phyloP scores from a whole-genome alignment of 2,113 vertebrate genomes.

The Vicugna pacos region DNA sequence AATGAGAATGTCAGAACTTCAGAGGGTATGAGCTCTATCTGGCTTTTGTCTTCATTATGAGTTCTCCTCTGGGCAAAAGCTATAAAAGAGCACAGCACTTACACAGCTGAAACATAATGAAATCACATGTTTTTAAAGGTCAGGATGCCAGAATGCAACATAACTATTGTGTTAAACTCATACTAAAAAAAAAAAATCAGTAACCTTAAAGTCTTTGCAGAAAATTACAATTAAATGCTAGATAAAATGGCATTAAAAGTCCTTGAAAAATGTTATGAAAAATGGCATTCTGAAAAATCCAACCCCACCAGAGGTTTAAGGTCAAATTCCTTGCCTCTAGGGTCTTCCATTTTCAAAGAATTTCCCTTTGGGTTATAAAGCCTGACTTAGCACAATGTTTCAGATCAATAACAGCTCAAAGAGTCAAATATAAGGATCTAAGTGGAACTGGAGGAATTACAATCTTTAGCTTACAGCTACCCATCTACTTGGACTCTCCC shows the following conservation, averaged over 20 bases:
- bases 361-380: not conserved
- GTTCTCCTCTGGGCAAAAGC: not conserved
- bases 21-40: not conserved
- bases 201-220: constrained; percentile 8
- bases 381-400: not conserved
- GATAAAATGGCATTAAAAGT: constrained; percentile 1
- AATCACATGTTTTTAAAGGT: constrained; percentile 65
- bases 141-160: not conserved
- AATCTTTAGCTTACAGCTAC: not conserved
- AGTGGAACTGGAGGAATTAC: not conserved
- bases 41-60: not conserved
- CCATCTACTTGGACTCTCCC: not conserved
- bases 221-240: constrained; percentile 57
- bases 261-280: constrained; percentile 33
- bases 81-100: constrained; percentile 26
- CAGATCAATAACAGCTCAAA: not conserved
- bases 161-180: constrained; percentile 55
- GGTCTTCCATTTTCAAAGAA: not conserved
- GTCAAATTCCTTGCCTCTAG: not conserved
- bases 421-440: not conserved
- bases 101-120: constrained; percentile 67
- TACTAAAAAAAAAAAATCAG: not conserved
- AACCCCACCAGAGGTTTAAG: not conserved
- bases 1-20: not conserved
- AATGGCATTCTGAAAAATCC: constrained; percentile 43